Evolutionary conservation across 1,140 invertebrate species (phyloP), one percentile per base, ranked within the genome.

Genomic region (Aphelenchoides besseyi): DNA sequence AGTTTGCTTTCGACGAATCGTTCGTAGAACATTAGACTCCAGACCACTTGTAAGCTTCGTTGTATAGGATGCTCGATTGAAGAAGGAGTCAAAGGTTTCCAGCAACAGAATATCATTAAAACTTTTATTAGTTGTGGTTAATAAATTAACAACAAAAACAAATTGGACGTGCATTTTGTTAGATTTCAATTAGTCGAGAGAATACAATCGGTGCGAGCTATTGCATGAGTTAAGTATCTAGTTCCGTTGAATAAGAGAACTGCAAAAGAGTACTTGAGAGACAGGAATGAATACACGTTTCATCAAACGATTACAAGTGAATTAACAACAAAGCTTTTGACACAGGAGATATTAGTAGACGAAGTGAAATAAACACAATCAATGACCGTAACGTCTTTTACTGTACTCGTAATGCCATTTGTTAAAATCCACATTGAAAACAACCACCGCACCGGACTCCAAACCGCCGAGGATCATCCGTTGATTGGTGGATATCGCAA

Each of bases 381-480:
- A 48, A 48, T 75, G 68, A 18, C 18, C 61, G 72, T 75, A 70
- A 8, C 76, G 62, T 30, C 61, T 52, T 54, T 95, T 93, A n/a
- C n/a, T n/a, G 86, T 94, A 97, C 87, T 98, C 95, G 85, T 97
- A 95, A 87, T 98, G 95, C 95, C 95, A 98, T 83, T 94, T 89
- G 87, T 98, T 98, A 88, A 98, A 98, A 87, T 98, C 95, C 84
- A 98, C 96, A 88, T 98, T 95, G 87, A 98, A 97, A 75, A 98
- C 94, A 52, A 98, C 92, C 68, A 98, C 91, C 23, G 95, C 95
- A 37, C 97, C 97, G 75, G 95, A 95, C 23, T 94, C 92, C 30
- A 98, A 86, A 72, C 96, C 96, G 76, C 94, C 95, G 75, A 99
- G 87, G 59, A 98, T 87, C 87, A 97, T 97, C 85, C 95, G 97